Evolutionary conservation across 2,888 invertebrate genomes (phyloP).

Genomic region (Onthophagus sagittarius): DNA sequence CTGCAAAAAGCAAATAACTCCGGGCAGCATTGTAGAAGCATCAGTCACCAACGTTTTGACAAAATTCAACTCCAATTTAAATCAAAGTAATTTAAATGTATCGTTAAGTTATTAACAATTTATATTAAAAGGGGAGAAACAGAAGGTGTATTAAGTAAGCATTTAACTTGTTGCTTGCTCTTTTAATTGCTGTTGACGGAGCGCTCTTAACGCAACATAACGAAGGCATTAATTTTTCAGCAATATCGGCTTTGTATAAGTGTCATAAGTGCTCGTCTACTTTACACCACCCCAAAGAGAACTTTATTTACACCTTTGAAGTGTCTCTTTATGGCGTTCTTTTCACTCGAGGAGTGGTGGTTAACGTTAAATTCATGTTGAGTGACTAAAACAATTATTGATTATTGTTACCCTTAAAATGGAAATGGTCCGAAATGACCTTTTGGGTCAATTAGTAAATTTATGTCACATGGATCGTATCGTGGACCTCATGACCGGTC

Average conservation of each 20-base stretch:
- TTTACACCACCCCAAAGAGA: background rate
- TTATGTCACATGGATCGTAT: constrained; percentile 37
- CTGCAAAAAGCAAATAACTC: no score
- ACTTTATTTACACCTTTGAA: background rate
- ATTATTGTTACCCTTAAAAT: background rate
- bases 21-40: no score
- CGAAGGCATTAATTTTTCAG: constrained; percentile 22
- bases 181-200: background rate
- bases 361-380: background rate
- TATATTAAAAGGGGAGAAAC: no score
- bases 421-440: background rate
- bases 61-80: no score
- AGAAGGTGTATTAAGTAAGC: no score
- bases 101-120: no score
- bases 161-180: constrained; percentile 14
- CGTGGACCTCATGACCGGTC: constrained; percentile 34
- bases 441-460: constrained; percentile 39
- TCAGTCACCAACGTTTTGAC: no score
- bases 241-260: constrained; percentile 15
- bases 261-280: constrained; percentile 6
- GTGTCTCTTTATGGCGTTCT: background rate
- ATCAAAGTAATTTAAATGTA: no score
- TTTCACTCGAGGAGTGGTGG: background rate
- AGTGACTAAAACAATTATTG: background rate
- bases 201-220: constrained; percentile 5